phyloP scores from a whole-genome alignment of 1,140 invertebrate genomes.

The Phymorhynchus buccinoides region DNA sequence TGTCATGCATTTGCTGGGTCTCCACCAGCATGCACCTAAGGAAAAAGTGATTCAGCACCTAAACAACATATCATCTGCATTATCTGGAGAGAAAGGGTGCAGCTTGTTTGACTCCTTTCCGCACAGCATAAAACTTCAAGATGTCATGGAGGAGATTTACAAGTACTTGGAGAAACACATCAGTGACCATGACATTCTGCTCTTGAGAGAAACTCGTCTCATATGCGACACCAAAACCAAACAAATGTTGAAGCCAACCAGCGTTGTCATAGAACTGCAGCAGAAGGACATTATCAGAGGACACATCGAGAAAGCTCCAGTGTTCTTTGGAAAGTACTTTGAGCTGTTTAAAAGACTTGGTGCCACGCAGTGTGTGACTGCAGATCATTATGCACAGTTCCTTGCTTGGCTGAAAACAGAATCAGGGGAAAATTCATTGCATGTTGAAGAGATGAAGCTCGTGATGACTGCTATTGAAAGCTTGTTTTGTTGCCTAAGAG shows the following conservation, averaged over 20 bases:
- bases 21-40: constrained; percentile 28
- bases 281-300: constrained; percentile 52
- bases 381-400: constrained; percentile 50
- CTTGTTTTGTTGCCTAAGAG: constrained; percentile 40
- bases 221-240: constrained; percentile 41
- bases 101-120: neutral
- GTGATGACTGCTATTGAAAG: constrained; percentile 51
- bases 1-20: constrained; percentile 7
- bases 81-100: constrained; percentile 33
- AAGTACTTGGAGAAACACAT: constrained; percentile 29
- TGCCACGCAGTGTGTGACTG: constrained; percentile 38
- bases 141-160: constrained; percentile 45
- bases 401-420: constrained; percentile 38
- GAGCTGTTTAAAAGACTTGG: constrained; percentile 57
- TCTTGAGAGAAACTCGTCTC: constrained; percentile 31
- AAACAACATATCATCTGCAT: constrained; percentile 40
- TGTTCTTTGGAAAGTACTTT: constrained; percentile 50
- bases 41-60: constrained; percentile 42
- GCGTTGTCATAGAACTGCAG: constrained; percentile 50
- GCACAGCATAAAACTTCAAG: neutral
- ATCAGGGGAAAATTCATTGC: constrained; percentile 46
- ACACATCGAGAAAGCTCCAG: constrained; percentile 52
- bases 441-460: constrained; percentile 52
- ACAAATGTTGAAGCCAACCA: constrained; percentile 48
- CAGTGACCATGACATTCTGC: neutral